Evolutionary conservation across 2,888 invertebrate genomes (phyloP).

Genomic region (Drosophila limbata): DNA sequence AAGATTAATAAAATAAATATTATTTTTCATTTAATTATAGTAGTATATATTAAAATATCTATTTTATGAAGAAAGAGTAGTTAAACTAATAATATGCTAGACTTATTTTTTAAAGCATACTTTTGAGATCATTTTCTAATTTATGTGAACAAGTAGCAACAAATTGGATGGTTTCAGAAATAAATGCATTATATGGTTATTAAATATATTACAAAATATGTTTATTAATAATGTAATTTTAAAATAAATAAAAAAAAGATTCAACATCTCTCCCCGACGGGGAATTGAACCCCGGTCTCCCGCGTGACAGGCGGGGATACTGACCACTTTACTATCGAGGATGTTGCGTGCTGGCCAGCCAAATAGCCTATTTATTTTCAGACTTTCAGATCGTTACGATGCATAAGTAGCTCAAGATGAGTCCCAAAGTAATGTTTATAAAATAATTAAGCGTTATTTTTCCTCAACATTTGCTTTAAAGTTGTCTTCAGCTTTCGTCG

Average conservation of each 20-base stretch:
- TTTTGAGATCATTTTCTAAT: background rate
- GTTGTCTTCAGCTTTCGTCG: background rate
- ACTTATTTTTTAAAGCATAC: background rate
- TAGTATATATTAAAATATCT: too few species aligned
- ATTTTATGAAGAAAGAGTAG: background rate
- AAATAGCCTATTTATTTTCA: constrained; percentile 15
- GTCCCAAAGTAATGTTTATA: constrained; percentile 44
- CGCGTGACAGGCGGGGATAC: constrained; percentile 72
- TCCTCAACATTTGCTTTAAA: constrained; percentile 48
- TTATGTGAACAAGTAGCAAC: background rate
- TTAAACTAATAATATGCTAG: too few species aligned
- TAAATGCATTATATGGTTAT: too few species aligned
- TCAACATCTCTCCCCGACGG: constrained; percentile 56
- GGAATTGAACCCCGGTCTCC: constrained; percentile 70
- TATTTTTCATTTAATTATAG: background rate
- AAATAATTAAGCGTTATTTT: constrained; percentile 65
- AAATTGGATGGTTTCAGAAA: too few species aligned
- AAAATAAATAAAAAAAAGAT: constrained; percentile 2
- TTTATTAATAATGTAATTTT: background rate
- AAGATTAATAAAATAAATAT: background rate
- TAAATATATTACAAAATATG: background rate
- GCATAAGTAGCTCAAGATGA: background rate
- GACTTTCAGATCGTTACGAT: constrained; percentile 19
- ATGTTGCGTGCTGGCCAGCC: accelerated
- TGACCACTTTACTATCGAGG: constrained; percentile 76